Base-by-base conservation (phyloP, 1,140 invertebrate species). In the Polyergus mexicanus region DNA sequence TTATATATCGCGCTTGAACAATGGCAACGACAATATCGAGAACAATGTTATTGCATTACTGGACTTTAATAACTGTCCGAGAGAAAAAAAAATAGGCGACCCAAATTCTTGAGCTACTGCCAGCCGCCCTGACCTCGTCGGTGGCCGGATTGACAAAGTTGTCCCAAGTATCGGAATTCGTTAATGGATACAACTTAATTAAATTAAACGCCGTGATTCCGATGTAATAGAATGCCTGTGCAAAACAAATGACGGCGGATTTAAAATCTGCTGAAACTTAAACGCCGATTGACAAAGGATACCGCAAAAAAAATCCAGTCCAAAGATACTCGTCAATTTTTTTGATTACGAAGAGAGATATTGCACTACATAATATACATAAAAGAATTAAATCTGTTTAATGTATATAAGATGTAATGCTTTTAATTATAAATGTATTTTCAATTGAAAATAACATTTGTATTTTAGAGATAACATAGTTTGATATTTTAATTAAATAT, bases 181-280 rank as follows among this genome's bases (percentile, higher is more conserved):
- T 87, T 88, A 80, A 86, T 86, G 54, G 69, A 75, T 88, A 85
- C 83, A 78, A 72, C 68, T 75, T 85, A 77, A 87, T 87, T 85
- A 87, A 87, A 85, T n/a, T 28, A 28, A 69, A 54, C 51, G 51
- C 19, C 41, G 63, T 54, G 44, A 75, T 83, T 88, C 25, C 32
- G n/a, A 56, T n/a, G 28, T 54, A 25, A 54, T 28, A 10, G 19
- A 56, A 72, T 35, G 47, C 47, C 11, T 19, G 25, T 54, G 28
- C 28, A 16, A 32, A 7, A 19, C 28, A 41, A 66, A 68, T 19
- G 25, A 4, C 16, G 22, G 65, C 35, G 16, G 8, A 66, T 65
- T 65, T 66, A 38, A 4, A 38, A 38, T 3, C 11, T 19, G 35
- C 19, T 38, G n/a, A 41, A 13, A 25, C 22, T 28, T 28, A 62